These are phyloP conservation scores for Chorisops tibialis DNA, from an alignment of 2,888 invertebrate genomes.

Conservation along the genomic window DNA sequence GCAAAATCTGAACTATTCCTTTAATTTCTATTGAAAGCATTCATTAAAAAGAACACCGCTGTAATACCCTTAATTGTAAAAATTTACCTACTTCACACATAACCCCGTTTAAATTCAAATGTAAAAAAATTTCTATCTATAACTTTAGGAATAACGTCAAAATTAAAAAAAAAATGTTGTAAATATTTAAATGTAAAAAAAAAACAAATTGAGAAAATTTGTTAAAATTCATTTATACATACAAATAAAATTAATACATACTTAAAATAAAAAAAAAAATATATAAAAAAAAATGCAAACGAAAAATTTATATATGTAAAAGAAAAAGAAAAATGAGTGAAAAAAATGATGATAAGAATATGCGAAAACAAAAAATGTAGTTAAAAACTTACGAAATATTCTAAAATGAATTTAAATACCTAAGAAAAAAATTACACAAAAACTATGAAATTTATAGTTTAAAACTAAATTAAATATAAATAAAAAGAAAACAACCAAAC, in stretches of 20 bases:
- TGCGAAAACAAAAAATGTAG: not conserved
- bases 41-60: too few species aligned
- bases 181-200: not conserved
- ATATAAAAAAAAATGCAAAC: slow-evolving; percentile 12
- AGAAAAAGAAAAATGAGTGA: not conserved
- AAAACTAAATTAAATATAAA: not conserved
- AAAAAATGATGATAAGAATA: not conserved
- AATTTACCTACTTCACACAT: too few species aligned
- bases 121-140: too few species aligned
- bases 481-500: not conserved
- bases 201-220: too few species aligned
- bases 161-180: slow-evolving; percentile 22
- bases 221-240: not conserved
- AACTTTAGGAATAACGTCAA: slow-evolving; percentile 25
- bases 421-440: slow-evolving; percentile 1
- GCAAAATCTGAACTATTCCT: too few species aligned
- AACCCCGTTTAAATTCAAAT: too few species aligned
- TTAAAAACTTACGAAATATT: slow-evolving; percentile 10
- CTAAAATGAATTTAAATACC: slow-evolving; percentile 15
- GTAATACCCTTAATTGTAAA: too few species aligned
- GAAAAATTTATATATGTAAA: not conserved
- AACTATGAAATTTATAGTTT: not conserved
- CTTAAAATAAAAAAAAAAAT: too few species aligned
- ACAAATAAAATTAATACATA: slow-evolving; percentile 14
- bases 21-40: too few species aligned